Base-by-base conservation (phyloP, 2,888 invertebrate genomes). In the Brachypterus glaber region DNA sequence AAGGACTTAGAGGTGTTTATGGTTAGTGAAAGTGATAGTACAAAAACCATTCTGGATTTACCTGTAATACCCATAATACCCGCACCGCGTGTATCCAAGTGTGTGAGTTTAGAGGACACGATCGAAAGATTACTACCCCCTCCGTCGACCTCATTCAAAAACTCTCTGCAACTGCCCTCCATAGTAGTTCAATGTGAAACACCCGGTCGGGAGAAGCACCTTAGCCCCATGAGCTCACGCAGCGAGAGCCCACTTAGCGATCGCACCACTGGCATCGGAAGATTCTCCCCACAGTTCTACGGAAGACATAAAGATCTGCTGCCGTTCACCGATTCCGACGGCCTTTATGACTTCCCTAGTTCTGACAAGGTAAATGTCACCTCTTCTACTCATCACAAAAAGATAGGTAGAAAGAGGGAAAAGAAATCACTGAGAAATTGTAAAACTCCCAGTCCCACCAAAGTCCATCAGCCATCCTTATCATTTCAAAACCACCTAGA, bases 241-340 rank as follows among this genome's bases (percentile, higher is more conserved):
- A 83, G 83, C 55, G 84, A 84, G 58, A 82, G 82, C 63, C 83
- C 84, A 7, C 64, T 84, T 32, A 83, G 83, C 61, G 83, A 84
- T 59, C 75, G 77, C 52, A 78, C 78, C 32, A 60, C 58, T 11
- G 75, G 78, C 29, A 62, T 79, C 47, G 77, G 76, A 16, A 66
- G 78, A 38, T 81, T 82, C 62, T 79, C 82, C 2, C 77, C 82
- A 0, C 77, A 79, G 53, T 81, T 82, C 62, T 82, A 80, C 59
- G 78, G 81, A 18, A 71, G 76, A 45, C 73, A 77, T 53, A 72
- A 72, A 53, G 70, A 73, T 53, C 57, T 67, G 39, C 60, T 81
- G 41, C 81, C 82, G 11, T 79, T 82, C 54, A 83, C 84, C 9
- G 85, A 85, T 62, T 84, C 84, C 1, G 85, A 85, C 59, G 84